Percentiles rank a stretch among this genome's conserved stretches.
phyloP scores from a whole-genome alignment of 2,888 invertebrate species.

The Acrobasis consociella region DNA sequence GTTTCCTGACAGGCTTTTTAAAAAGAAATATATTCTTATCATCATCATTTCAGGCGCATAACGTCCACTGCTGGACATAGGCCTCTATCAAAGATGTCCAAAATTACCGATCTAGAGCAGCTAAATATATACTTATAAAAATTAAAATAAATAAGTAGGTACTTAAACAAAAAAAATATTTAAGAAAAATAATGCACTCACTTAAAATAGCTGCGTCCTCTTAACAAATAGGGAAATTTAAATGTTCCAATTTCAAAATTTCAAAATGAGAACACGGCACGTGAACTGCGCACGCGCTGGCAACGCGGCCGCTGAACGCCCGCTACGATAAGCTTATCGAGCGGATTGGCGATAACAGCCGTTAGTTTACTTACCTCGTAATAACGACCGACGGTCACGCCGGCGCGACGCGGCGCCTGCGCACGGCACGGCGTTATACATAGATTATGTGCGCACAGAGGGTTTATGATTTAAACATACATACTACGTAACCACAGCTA shows the following conservation, averaged over 20 bases:
- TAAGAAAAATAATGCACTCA: constrained; percentile 22
- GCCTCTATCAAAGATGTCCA: no score
- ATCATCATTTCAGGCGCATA: no score
- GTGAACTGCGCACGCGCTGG: constrained; percentile 30
- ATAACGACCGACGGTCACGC: constrained; percentile 40
- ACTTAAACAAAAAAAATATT: no score
- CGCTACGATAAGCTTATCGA: constrained; percentile 43
- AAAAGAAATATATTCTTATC: no score
- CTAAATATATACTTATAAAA: no score
- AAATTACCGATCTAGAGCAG: no score
- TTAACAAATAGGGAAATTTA: constrained; percentile 21
- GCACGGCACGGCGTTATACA: constrained; percentile 36
- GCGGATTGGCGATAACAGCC: constrained; percentile 42
- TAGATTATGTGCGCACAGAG: constrained; percentile 34
- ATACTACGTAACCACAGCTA: no score
- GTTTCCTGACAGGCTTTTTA: no score
- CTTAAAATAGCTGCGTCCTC: constrained; percentile 11
- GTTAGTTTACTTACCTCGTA: constrained; percentile 41
- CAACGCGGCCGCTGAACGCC: constrained; percentile 30
- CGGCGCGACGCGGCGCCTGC: constrained; percentile 11
- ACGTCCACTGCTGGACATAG: no score
- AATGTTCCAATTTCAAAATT: constrained; percentile 28
- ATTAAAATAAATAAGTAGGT: no score
- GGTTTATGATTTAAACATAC: background rate
- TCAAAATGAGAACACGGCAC: constrained; percentile 36